Conservation (phyloP, 1,140 invertebrate species). For the Camponotus pennsylvanicus region DNA sequence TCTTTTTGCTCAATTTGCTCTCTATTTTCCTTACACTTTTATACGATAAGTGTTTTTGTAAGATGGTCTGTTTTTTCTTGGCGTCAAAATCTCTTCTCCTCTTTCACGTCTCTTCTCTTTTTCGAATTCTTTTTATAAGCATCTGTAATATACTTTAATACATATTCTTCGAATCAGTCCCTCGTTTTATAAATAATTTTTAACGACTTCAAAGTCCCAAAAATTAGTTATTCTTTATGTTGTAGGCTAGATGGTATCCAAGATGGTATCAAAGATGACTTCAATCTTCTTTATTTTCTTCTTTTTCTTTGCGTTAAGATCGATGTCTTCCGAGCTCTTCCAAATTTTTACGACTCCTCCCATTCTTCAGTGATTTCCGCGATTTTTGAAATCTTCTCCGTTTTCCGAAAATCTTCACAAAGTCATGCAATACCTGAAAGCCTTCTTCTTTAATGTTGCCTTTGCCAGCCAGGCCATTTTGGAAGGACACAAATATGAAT, state of each 20-base stretch:
- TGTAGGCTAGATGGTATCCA: background rate
- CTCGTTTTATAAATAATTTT: background rate
- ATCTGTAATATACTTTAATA: background rate
- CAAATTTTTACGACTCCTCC: background rate
- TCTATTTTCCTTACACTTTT: background rate
- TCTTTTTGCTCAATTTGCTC: background rate
- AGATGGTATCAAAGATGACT: constrained; percentile 3
- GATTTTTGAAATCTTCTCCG: constrained; percentile 1
- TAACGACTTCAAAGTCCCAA: background rate
- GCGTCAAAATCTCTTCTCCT: background rate
- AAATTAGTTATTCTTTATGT: constrained; percentile 5
- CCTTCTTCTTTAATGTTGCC: background rate
- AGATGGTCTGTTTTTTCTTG: background rate
- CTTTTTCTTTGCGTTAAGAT: background rate
- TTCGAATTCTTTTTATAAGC: background rate
- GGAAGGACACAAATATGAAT: constrained; percentile 46
- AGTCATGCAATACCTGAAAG: constrained; percentile 10
- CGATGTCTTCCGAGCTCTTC: constrained; percentile 8
- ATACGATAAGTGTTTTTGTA: background rate
- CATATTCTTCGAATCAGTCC: background rate
- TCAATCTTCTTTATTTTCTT: background rate
- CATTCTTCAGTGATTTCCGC: background rate
- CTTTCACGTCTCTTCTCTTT: background rate
- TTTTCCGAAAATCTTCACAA: constrained; percentile 24
- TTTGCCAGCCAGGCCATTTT: constrained; percentile 49